Conservation (phyloP, 2,888 invertebrate genomes). For the Ectemnius continuus region DNA sequence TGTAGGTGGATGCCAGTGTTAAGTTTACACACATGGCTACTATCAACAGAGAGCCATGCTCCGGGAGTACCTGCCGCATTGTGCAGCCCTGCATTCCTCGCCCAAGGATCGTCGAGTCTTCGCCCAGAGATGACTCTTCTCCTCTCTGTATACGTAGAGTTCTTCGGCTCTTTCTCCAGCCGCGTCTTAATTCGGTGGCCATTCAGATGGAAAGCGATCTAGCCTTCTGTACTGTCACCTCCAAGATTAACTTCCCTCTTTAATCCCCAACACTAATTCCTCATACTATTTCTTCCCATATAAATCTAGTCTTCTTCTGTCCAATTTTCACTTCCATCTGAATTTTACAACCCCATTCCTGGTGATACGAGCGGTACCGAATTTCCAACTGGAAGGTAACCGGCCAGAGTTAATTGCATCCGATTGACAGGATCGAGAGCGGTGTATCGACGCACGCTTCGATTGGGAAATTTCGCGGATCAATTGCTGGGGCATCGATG, state of each 20-base stretch:
- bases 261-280: too few relatives aligned
- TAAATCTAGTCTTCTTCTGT: too few relatives aligned
- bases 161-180: conserved; percentile 12
- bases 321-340: too few relatives aligned
- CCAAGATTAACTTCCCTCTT: too few relatives aligned
- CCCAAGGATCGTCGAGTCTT: conserved; percentile 34
- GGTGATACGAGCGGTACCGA: background rate
- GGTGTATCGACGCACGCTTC: background rate
- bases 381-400: too few relatives aligned
- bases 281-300: too few relatives aligned
- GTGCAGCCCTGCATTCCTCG: conserved; percentile 61
- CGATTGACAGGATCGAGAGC: conserved; percentile 1
- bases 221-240: too few relatives aligned
- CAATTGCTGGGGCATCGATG: conserved; percentile 1
- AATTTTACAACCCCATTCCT: too few relatives aligned
- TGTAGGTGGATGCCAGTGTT: conserved; percentile 7
- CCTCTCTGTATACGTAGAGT: conserved; percentile 17
- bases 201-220: conserved; percentile 29
- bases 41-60: conserved; percentile 51
- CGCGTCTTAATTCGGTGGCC: conserved; percentile 46
- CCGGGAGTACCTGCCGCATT: conserved; percentile 56
- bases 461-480: background rate
- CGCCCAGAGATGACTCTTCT: conserved; percentile 21
- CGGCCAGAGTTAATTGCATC: background rate
- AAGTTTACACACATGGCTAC: conserved; percentile 26